Conservation (phyloP, 2,888 invertebrate genomes). For the Tinea semifulvella region DNA sequence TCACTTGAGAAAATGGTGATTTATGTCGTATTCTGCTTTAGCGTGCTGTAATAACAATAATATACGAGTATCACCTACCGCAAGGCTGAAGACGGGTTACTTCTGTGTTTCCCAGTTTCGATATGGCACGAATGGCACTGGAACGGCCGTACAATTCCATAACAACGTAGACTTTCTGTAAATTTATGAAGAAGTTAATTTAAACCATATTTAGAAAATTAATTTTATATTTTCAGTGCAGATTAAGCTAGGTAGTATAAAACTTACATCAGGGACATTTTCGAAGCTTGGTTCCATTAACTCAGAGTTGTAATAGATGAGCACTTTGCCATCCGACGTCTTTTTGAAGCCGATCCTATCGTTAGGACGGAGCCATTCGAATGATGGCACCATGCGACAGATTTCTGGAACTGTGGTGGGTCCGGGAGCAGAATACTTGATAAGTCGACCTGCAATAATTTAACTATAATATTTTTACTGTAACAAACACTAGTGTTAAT, state of each 20-base stretch:
- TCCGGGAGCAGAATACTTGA: conserved; percentile 38
- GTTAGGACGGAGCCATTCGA: conserved; percentile 84
- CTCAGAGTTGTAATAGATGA: conserved; percentile 84
- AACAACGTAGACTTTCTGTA: conserved; percentile 80
- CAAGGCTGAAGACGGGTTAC: neutral
- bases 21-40: no score
- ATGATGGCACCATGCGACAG: conserved; percentile 52
- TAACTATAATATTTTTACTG: neutral
- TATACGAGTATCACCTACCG: neutral
- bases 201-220: neutral
- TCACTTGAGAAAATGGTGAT: no score
- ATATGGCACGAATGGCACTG: conserved; percentile 78
- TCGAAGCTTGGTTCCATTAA: conserved; percentile 79
- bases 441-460: conserved; percentile 34
- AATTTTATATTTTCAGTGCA: neutral
- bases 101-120: conserved; percentile 29
- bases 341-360: conserved; percentile 81
- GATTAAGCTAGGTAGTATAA: neutral
- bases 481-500: neutral
- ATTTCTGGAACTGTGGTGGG: conserved; percentile 21
- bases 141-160: conserved; percentile 85
- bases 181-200: conserved; percentile 20
- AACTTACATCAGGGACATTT: conserved; percentile 78
- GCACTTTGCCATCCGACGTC: conserved; percentile 73
- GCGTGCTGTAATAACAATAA: neutral